Evolutionary conservation across 1,140 invertebrate genomes (phyloP), one percentile per base, ranked within the genome.

Genomic region (Ericerus pela): DNA sequence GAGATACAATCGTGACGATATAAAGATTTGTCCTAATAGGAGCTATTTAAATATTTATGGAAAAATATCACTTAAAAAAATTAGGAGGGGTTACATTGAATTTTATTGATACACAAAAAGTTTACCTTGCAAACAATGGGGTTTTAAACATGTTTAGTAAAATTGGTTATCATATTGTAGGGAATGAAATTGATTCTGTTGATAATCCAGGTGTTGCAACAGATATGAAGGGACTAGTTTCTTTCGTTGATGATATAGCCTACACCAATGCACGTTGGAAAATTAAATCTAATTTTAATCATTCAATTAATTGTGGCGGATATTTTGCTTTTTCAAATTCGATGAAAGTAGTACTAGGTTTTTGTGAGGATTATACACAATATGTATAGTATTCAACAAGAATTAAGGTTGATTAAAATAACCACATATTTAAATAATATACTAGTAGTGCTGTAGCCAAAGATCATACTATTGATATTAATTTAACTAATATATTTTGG

Each of bases 151-250:
- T n/a, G n/a, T n/a, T n/a, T n/a, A n/a, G n/a, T n/a, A n/a, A n/a
- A n/a, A n/a, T n/a, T n/a, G n/a, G n/a, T n/a, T n/a, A 33, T 33
- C 8, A 33, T 33, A 41, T 41, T 12, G 37, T 12, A 16, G 37
- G 37, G 37, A 41, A 41, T 41, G 37, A 41, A 41, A 41, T 41
- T 41, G 37, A 41, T 41, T 41, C 37, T 41, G 20, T 41, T 16
- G 37, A 41, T 41, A 41, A 41, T 41, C 37, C 37, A 16, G 37
- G 37, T 41, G 20, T 41, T 41, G 37, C 37, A 41, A 16, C 37
- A 8, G 37, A 12, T 6, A 41, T 41, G 37, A 41, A 41, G 16
- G 37, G 37, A 41, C 14, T 41, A 41, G 37, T 41, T 41, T 41
- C 37, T 6, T 41, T 41, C 20, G 20, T 12, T 41, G 37, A 41